These are phyloP conservation scores for Triplophysa rosa DNA, from an alignment of 2,113 vertebrate species.

Conservation along the genomic window DNA sequence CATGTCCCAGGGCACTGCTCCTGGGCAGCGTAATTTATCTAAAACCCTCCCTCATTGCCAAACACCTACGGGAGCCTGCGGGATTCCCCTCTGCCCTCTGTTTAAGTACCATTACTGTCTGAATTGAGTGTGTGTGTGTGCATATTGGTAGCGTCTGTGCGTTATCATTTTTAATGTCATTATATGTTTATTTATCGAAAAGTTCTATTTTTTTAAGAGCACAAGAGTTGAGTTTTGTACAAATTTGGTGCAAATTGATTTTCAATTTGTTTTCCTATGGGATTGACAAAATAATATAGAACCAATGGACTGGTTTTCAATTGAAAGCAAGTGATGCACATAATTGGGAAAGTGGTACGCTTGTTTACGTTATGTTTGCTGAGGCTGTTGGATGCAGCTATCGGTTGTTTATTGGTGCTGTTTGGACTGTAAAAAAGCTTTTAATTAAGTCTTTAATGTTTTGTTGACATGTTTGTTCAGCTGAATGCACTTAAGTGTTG, in stretches of 20 bases:
- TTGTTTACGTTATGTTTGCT: not conserved
- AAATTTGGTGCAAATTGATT: conserved; percentile 8
- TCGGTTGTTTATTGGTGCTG: not conserved
- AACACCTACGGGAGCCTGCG: conserved; percentile 38
- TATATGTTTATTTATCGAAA: not conserved
- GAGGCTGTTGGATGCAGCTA: not conserved
- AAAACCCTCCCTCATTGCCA: conserved; percentile 65
- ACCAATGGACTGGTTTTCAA: not conserved
- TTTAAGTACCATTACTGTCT: conserved; percentile 46
- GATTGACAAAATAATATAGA: conserved; percentile 13
- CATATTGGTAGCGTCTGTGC: not conserved
- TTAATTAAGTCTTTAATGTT: conserved; percentile 26
- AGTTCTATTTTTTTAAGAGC: not conserved
- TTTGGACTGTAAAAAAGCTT: conserved; percentile 12
- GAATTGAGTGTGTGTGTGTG: not conserved
- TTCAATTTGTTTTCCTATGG: conserved; percentile 17
- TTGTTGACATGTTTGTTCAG: conserved; percentile 34
- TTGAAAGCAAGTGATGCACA: conserved; percentile 38
- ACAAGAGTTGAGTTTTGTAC: not conserved
- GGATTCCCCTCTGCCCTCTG: conserved; percentile 47
- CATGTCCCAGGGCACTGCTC: conserved; percentile 74
- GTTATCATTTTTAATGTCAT: not conserved
- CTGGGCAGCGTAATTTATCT: conserved; percentile 71
- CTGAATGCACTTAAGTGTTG: not conserved
- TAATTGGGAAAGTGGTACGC: not conserved